Conservation (phyloP, 1,140 invertebrate species). For the Drosophila watanabei region DNA sequence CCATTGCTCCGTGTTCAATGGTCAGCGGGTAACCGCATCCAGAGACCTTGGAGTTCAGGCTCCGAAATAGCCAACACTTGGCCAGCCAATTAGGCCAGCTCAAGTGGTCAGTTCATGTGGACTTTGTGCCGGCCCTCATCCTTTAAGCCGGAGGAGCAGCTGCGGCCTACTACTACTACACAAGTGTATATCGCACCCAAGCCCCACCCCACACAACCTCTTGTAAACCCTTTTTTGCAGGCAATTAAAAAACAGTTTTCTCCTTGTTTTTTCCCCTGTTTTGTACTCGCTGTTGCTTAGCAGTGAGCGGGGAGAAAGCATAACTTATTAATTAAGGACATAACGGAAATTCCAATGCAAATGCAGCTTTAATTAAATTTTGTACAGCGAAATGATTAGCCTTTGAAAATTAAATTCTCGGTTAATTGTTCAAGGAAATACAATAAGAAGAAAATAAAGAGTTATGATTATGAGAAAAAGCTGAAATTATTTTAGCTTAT, state of each 20-base stretch:
- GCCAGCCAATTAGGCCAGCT: slow-evolving; percentile 70
- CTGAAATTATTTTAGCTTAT: not conserved
- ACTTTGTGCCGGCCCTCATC: slow-evolving; percentile 18
- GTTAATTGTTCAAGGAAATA: not conserved
- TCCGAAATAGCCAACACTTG: slow-evolving; percentile 47
- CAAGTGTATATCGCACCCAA: slow-evolving; percentile 5
- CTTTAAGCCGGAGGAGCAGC: slow-evolving; percentile 35
- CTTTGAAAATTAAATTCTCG: slow-evolving; percentile 5
- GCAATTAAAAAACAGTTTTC: slow-evolving; percentile 58
- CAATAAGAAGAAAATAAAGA: not conserved
- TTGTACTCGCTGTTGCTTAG: slow-evolving; percentile 16
- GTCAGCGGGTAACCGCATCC: slow-evolving; percentile 27
- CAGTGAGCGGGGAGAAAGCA: slow-evolving; percentile 35
- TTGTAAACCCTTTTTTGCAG: slow-evolving; percentile 32
- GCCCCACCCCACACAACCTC: not conserved
- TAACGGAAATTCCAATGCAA: slow-evolving; percentile 70
- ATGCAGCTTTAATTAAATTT: slow-evolving; percentile 78
- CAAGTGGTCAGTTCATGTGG: slow-evolving; percentile 59
- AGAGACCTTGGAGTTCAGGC: slow-evolving; percentile 12
- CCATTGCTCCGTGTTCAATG: slow-evolving; percentile 2
- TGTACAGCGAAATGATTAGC: slow-evolving; percentile 22
- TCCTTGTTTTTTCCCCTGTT: slow-evolving; percentile 15
- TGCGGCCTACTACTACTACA: slow-evolving; percentile 32
- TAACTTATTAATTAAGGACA: slow-evolving; percentile 74
- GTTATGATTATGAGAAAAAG: not conserved